These are phyloP conservation scores for Plumapathes pennacea DNA, from an alignment of 92 coral and sea anemone species.

Conservation along the genomic window DNA sequence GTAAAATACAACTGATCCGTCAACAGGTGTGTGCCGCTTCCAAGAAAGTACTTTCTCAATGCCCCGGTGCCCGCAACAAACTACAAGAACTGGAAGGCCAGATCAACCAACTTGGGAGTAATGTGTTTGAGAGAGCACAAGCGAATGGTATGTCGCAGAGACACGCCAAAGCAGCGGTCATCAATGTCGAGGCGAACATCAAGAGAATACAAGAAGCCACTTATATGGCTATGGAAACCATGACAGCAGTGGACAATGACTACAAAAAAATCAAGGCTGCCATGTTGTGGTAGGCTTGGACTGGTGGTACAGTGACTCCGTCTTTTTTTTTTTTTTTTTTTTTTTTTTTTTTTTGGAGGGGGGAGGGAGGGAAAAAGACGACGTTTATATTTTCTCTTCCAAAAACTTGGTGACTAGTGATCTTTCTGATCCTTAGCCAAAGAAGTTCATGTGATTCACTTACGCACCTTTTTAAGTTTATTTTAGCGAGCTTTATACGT, in stretches of 20 bases:
- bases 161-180: constrained; percentile 70
- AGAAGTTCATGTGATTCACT: too few species aligned
- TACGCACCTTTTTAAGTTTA: too few species aligned
- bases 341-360: too few species aligned
- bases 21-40: constrained; percentile 75
- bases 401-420: too few species aligned
- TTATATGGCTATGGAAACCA: constrained; percentile 85
- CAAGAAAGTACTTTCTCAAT: constrained; percentile 68
- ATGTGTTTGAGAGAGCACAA: constrained; percentile 77
- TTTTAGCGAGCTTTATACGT: too few species aligned
- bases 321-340: too few species aligned
- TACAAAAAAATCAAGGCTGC: constrained; percentile 98
- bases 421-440: too few species aligned
- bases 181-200: constrained; percentile 81
- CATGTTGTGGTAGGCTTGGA: constrained; percentile 92
- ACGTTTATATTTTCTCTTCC: too few species aligned
- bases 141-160: constrained; percentile 67
- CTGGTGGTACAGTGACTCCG: too few species aligned
- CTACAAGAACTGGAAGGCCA: constrained; percentile 72
- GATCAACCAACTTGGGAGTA: constrained; percentile 54
- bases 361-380: too few species aligned
- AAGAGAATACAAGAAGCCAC: constrained; percentile 73
- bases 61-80: constrained; percentile 78
- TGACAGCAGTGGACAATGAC: constrained; percentile 91
- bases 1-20: too few species aligned